Conservation (phyloP, 2,888 invertebrate genomes). For the Crioceris asparagi region DNA sequence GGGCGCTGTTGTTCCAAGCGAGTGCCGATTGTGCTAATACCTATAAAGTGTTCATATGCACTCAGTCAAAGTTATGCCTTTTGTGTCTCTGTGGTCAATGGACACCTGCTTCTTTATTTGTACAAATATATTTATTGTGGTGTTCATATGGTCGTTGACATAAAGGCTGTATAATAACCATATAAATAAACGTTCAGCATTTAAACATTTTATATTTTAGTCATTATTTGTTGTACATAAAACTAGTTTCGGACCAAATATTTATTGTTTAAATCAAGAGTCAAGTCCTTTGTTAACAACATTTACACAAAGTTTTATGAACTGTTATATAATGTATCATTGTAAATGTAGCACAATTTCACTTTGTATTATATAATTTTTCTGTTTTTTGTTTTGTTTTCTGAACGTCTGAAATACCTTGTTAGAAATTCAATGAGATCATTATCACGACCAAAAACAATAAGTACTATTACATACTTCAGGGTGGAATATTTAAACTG, state of each 20-base stretch:
- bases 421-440: too few species aligned
- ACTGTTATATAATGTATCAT: conserved; percentile 10
- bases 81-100: conserved; percentile 10
- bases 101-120: conserved; percentile 23
- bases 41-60: conserved; percentile 31
- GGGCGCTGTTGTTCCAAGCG: too few species aligned
- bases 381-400: conserved; percentile 5
- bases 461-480: too few species aligned
- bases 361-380: conserved; percentile 11
- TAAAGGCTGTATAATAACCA: conserved; percentile 36
- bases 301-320: conserved; percentile 11
- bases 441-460: too few species aligned
- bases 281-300: conserved; percentile 17
- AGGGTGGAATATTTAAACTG: too few species aligned
- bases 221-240: conserved; percentile 18
- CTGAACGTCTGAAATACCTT: too few species aligned
- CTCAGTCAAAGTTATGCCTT: conserved; percentile 29
- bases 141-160: conserved; percentile 16
- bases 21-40: too few species aligned
- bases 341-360: conserved; percentile 15
- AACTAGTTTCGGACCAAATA: conserved; percentile 21
- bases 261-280: conserved; percentile 15
- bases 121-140: conserved; percentile 34
- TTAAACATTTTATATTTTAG: conserved; percentile 21
- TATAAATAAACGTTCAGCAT: conserved; percentile 32